Conservation (phyloP, 2,113 vertebrate species). For the Marcusenius ussheri region DNA sequence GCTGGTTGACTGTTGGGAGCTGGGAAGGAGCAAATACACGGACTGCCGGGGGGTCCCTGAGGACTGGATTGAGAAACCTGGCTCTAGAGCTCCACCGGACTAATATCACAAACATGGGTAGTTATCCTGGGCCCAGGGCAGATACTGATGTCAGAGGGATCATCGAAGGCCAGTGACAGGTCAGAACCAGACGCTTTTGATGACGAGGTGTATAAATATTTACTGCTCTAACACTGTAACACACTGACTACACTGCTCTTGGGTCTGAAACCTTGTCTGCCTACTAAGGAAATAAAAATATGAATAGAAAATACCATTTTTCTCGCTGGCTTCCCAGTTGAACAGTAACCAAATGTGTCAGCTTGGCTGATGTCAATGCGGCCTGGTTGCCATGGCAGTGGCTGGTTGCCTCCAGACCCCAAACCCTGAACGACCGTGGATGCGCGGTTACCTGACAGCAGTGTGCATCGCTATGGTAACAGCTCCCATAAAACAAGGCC, state of each 20-base stretch:
- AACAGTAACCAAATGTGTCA: neutral
- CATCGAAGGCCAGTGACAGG: neutral
- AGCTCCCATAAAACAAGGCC: neutral
- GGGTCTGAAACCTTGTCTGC: neutral
- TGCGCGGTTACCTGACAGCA: neutral
- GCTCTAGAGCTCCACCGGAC: neutral
- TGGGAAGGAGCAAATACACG: neutral
- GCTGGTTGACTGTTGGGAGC: neutral
- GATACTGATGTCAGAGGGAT: neutral
- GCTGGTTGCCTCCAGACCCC: neutral
- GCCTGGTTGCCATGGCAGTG: neutral
- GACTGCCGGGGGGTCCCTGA: neutral
- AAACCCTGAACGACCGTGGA: neutral
- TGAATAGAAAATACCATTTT: neutral
- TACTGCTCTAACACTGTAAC: neutral
- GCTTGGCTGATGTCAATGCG: neutral
- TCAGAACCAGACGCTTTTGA: neutral
- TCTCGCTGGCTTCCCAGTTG: neutral
- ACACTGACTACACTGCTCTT: neutral
- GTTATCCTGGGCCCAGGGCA: neutral
- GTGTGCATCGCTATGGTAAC: constrained; percentile 20
- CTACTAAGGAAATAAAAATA: neutral
- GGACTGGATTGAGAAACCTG: neutral
- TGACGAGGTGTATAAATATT: neutral
- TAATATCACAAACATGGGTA: neutral